Percentiles rank a stretch among this genome's conserved stretches.
These are phyloP conservation scores for Taeniopygia guttata DNA, from an alignment of 2,797 vertebrate species.

Conservation along the genomic window DNA sequence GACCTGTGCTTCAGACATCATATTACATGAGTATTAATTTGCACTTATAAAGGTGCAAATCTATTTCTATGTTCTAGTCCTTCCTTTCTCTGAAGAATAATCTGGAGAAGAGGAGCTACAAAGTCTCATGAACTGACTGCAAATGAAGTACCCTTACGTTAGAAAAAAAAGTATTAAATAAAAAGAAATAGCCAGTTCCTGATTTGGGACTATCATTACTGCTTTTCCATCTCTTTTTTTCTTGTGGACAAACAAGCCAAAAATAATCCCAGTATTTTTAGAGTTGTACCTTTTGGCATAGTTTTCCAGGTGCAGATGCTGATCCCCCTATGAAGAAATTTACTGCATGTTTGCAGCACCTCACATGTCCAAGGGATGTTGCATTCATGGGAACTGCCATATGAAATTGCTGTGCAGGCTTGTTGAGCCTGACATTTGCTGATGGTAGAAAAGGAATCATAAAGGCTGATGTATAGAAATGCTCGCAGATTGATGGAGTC, in stretches of 20 bases:
- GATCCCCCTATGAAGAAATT: background rate
- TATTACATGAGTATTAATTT: background rate
- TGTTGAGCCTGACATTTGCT: background rate
- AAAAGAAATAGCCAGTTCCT: background rate
- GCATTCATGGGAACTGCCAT: background rate
- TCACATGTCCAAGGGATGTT: background rate
- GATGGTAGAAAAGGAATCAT: background rate
- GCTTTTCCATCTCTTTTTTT: background rate
- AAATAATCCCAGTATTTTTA: background rate
- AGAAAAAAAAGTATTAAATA: background rate
- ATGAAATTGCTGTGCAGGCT: background rate
- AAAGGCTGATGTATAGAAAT: background rate
- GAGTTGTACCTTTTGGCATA: background rate
- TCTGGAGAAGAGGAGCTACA: background rate
- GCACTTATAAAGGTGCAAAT: background rate
- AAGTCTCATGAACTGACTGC: background rate
- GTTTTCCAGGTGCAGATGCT: fast-evolving
- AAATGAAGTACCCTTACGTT: background rate
- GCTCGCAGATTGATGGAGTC: fast-evolving
- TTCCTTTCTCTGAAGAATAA: background rate
- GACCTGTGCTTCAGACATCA: background rate
- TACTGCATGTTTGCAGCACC: background rate
- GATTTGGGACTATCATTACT: background rate
- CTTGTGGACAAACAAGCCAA: background rate
- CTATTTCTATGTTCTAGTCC: background rate